Conservation (phyloP, 2,797 vertebrate species). For the Sebastes cheni region DNA sequence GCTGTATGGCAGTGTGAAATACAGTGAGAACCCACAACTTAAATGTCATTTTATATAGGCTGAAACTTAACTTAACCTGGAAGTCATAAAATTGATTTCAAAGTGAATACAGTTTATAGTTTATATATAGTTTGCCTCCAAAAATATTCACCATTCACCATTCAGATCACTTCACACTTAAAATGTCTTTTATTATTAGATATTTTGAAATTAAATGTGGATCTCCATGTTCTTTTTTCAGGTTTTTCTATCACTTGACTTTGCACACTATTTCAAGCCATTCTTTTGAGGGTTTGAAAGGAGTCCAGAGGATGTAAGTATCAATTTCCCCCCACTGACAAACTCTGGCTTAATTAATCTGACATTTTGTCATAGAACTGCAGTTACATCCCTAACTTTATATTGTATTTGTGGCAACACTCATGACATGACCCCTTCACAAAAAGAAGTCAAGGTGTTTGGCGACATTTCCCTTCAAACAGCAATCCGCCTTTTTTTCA, state of each 20-base stretch:
- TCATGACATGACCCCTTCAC: neutral
- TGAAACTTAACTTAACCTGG: neutral
- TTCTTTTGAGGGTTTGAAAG: conserved; percentile 85
- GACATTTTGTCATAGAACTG: neutral
- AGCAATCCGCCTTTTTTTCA: neutral
- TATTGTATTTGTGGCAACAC: neutral
- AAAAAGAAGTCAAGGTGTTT: neutral
- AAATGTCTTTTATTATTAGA: neutral
- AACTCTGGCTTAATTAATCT: neutral
- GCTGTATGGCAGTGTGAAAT: neutral
- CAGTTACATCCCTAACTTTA: neutral
- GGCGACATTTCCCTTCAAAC: neutral
- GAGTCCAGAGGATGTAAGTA: conserved; percentile 87
- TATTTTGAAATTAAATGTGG: neutral
- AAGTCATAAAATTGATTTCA: neutral
- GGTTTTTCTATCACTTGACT: conserved; percentile 85
- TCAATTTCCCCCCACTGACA: neutral
- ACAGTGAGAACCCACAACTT: neutral
- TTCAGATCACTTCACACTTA: neutral
- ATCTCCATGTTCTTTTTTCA: conserved; percentile 56
- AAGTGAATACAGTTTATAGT: neutral
- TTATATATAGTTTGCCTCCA: too few relatives aligned
- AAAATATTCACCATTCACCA: too few relatives aligned
- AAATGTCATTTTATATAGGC: neutral
- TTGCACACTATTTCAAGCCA: conserved; percentile 85